Conservation (phyloP, 2,113 vertebrate genomes). For the Mugil cephalus region DNA sequence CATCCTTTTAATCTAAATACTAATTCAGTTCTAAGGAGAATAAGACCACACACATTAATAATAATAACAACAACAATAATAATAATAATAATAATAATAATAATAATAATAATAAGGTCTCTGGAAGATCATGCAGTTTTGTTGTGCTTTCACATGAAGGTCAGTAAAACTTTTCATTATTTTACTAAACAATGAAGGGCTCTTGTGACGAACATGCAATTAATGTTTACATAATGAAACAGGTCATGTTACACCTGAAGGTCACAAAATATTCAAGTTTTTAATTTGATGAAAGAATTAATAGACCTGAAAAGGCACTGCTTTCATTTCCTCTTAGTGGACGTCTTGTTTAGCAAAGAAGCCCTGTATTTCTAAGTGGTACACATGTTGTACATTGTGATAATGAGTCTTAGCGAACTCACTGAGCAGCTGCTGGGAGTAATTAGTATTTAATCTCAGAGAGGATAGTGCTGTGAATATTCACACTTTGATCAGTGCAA, state of each 20-base stretch:
- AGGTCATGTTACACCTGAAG: background rate
- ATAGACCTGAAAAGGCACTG: slow-evolving; percentile 7
- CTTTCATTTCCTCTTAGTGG: slow-evolving; percentile 53
- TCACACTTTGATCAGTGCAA: slow-evolving; percentile 76
- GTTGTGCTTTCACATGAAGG: too few species aligned
- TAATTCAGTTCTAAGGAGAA: too few species aligned
- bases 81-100: too few species aligned
- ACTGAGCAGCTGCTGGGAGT: slow-evolving; percentile 79
- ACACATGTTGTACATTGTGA: slow-evolving; percentile 76
- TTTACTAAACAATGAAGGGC: too few species aligned
- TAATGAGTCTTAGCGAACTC: slow-evolving; percentile 77
- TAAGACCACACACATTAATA: too few species aligned
- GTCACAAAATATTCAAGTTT: slow-evolving; percentile 8
- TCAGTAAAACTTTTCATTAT: too few species aligned
- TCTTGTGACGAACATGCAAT: background rate
- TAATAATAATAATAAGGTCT: too few species aligned
- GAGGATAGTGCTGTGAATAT: slow-evolving; percentile 75
- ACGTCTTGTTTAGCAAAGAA: slow-evolving; percentile 50
- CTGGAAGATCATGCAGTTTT: too few species aligned
- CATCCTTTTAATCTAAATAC: too few species aligned
- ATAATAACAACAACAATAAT: too few species aligned
- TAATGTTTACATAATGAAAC: slow-evolving; percentile 28
- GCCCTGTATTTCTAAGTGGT: slow-evolving; percentile 65
- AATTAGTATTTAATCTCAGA: slow-evolving; percentile 79
- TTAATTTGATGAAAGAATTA: slow-evolving; percentile 31